Conservation (phyloP, 1,140 invertebrate species). For the Pseudomyrmex gracilis region DNA sequence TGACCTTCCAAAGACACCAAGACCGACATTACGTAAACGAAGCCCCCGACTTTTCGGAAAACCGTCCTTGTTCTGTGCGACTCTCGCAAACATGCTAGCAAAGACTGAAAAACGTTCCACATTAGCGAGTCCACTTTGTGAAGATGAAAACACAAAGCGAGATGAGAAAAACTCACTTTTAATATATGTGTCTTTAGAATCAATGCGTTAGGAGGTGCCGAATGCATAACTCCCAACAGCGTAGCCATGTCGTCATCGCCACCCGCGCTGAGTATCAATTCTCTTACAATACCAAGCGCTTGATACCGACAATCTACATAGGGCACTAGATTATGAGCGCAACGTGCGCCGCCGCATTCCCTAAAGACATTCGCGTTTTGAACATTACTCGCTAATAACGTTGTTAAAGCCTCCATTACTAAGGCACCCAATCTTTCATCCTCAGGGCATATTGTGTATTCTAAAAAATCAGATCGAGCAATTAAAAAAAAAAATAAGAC, state of each 20-base stretch:
- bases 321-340: constrained; percentile 95
- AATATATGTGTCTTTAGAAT: constrained; percentile 96
- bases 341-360: constrained; percentile 96
- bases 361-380: constrained; percentile 97
- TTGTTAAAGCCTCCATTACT: constrained; percentile 94
- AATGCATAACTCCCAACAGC: constrained; percentile 95
- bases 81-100: constrained; percentile 95
- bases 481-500: not conserved
- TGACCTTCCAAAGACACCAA: constrained; percentile 96
- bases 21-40: constrained; percentile 98
- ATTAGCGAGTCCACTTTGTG: constrained; percentile 5
- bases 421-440: constrained; percentile 93
- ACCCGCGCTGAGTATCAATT: constrained; percentile 95
- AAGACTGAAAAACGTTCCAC: constrained; percentile 85
- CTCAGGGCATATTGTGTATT: constrained; percentile 87
- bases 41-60: constrained; percentile 98
- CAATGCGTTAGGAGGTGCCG: constrained; percentile 91
- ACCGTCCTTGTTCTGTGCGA: constrained; percentile 98
- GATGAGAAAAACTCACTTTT: constrained; percentile 86
- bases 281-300: constrained; percentile 92
- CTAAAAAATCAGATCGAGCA: constrained; percentile 68
- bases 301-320: constrained; percentile 93
- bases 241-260: constrained; percentile 98
- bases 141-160: not conserved
- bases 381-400: constrained; percentile 91